A percentile compares a stretch with the other conserved stretches of the same genome.
Evolutionary conservation across 1,140 invertebrate species (phyloP).

Genomic region (Zaprionus nigranus): DNA sequence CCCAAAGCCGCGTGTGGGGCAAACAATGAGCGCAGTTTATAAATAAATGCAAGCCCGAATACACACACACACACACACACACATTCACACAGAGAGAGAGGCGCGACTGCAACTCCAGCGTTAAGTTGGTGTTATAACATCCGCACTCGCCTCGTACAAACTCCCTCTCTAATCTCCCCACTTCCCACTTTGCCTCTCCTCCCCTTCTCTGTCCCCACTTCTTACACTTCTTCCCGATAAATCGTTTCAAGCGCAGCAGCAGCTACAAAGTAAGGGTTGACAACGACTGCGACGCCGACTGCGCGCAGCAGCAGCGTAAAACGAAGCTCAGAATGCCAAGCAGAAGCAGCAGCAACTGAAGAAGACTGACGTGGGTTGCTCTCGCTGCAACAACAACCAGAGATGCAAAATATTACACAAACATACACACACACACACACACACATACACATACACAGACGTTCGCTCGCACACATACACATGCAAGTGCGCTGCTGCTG

Average conservation of each 20-base stretch:
- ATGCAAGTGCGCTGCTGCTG: background rate
- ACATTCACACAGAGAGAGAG: background rate
- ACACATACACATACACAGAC: background rate
- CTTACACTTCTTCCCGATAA: background rate
- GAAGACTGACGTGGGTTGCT: conserved; percentile 47
- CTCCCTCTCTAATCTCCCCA: too few species aligned
- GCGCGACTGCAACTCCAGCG: conserved; percentile 38
- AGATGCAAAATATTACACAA: conserved; percentile 3
- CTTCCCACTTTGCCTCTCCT: background rate
- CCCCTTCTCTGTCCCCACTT: background rate
- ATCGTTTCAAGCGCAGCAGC: conserved; percentile 52
- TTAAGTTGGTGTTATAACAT: conserved; percentile 48
- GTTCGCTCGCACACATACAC: background rate
- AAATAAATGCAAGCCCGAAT: conserved; percentile 67
- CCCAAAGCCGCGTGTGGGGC: conserved; percentile 54
- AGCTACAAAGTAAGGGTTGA: conserved; percentile 76
- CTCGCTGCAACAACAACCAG: conserved; percentile 16
- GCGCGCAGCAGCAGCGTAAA: conserved; percentile 7
- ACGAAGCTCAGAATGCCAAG: conserved; percentile 41
- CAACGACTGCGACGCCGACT: conserved; percentile 33
- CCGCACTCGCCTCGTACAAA: conserved; percentile 1
- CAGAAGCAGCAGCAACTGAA: conserved; percentile 23
- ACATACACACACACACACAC: conserved; percentile 1
- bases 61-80: conserved; percentile 27
- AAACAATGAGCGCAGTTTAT: conserved; percentile 77